Evolutionary conservation across 2,888 invertebrate species (phyloP).

Genomic region (Drosophila neonasuta): DNA sequence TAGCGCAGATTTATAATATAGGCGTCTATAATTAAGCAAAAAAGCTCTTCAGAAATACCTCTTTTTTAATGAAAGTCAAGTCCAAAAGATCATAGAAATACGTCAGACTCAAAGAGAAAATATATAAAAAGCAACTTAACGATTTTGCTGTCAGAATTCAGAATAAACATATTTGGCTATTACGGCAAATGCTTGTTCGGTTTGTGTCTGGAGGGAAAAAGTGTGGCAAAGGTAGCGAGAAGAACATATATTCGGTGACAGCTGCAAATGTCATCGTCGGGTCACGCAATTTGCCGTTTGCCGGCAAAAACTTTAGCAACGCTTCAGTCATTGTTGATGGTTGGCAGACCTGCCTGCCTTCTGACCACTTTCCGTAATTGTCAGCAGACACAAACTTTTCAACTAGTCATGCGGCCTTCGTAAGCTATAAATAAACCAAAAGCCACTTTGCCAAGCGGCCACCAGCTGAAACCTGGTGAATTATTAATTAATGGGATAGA

Average conservation of each 20-base stretch:
- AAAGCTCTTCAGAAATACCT: not conserved
- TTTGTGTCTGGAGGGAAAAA: slow-evolving; percentile 7
- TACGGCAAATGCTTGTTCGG: slow-evolving; percentile 11
- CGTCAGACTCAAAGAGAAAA: slow-evolving; percentile 2
- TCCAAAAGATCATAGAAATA: not conserved
- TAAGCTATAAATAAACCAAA: slow-evolving; percentile 41
- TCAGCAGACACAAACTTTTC: slow-evolving; percentile 26
- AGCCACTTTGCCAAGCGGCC: slow-evolving; percentile 20
- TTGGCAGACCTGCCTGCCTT: slow-evolving; percentile 3
- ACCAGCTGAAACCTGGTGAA: slow-evolving; percentile 1
- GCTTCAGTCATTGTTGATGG: slow-evolving; percentile 26
- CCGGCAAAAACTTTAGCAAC: slow-evolving; percentile 37
- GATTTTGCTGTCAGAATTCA: slow-evolving; percentile 6
- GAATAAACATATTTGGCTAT: slow-evolving; percentile 21
- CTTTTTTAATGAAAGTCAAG: not conserved
- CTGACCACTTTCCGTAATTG: slow-evolving; percentile 41
- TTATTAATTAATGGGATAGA: slow-evolving; percentile 26
- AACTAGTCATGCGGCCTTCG: slow-evolving; percentile 37
- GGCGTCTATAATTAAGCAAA: too few relatives aligned
- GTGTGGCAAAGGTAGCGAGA: not conserved
- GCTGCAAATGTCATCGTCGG: slow-evolving; percentile 59
- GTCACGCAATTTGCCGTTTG: slow-evolving; percentile 48
- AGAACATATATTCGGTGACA: slow-evolving; percentile 38
- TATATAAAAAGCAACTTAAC: slow-evolving; percentile 26
- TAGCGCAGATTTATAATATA: too few relatives aligned